These are phyloP conservation scores for Lanistes nyassanus DNA, from an alignment of 1,140 invertebrate genomes.

Conservation along the genomic window DNA sequence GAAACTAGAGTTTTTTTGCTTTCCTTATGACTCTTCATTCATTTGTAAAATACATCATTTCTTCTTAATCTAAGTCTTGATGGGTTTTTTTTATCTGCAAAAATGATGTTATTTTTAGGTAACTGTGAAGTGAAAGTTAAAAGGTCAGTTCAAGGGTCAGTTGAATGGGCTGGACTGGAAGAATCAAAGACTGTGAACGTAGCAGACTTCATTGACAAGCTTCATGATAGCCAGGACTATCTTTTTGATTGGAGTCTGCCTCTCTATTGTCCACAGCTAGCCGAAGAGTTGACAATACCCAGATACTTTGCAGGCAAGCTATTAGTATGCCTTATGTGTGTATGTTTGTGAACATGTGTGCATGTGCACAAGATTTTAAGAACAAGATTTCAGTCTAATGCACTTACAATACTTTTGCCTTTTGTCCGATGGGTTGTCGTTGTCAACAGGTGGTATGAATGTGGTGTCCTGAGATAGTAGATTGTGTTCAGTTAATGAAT, in stretches of 20 bases:
- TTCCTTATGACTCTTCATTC: background rate
- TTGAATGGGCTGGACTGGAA: conserved; percentile 55
- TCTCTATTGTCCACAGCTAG: conserved; percentile 50
- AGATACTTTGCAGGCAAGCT: conserved; percentile 56
- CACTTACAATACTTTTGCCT: too few relatives aligned
- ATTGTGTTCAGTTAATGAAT: background rate
- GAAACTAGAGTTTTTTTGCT: background rate
- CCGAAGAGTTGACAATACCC: conserved; percentile 51
- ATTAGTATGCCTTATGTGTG: background rate
- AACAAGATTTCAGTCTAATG: background rate
- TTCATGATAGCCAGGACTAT: conserved; percentile 35
- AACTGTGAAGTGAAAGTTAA: conserved; percentile 42
- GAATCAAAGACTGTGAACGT: conserved; percentile 38
- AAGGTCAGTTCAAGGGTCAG: conserved; percentile 41
- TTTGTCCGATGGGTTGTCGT: background rate
- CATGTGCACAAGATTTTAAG: background rate
- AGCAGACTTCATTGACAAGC: conserved; percentile 40
- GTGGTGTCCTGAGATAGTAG: too few relatives aligned
- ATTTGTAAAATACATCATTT: background rate
- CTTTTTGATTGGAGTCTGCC: conserved; percentile 64
- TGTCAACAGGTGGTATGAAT: background rate
- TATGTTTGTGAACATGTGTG: background rate
- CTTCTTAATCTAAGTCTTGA: background rate
- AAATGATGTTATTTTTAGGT: conserved; percentile 33
- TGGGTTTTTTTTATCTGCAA: background rate